These are phyloP conservation scores for Notoglanidium macrostoma DNA, from an alignment of 2,797 vertebrate genomes.

Conservation along the genomic window DNA sequence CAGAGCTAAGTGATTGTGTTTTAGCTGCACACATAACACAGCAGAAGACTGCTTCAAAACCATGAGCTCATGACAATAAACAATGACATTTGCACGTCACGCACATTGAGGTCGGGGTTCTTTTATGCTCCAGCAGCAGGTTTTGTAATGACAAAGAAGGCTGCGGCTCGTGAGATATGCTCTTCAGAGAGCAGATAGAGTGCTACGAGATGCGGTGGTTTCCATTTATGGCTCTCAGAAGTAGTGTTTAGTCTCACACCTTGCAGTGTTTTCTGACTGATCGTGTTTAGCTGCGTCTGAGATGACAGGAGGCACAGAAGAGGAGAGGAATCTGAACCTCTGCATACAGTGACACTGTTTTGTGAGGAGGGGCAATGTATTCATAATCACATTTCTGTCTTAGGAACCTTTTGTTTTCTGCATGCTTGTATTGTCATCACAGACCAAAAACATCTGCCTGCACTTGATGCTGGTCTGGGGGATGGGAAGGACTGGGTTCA, in stretches of 20 bases:
- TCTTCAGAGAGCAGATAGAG: neutral
- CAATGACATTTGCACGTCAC: constrained; percentile 22
- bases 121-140: constrained; percentile 20
- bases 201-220: neutral
- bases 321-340: neutral
- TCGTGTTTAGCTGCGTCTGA: constrained; percentile 6
- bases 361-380: neutral
- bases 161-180: neutral
- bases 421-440: neutral
- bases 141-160: constrained; percentile 21
- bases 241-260: constrained; percentile 44
- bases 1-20: neutral
- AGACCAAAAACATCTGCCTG: constrained; percentile 11
- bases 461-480: constrained; percentile 12
- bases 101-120: neutral
- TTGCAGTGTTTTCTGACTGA: constrained; percentile 5
- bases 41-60: neutral
- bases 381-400: neutral
- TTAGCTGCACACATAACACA: neutral
- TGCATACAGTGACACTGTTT: neutral
- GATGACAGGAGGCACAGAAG: constrained; percentile 6
- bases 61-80: neutral
- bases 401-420: neutral
- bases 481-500: constrained; percentile 14
- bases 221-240: constrained; percentile 39